These are phyloP conservation scores for Popillia japonica DNA, from an alignment of 1,140 invertebrate genomes.

Conservation along the genomic window DNA sequence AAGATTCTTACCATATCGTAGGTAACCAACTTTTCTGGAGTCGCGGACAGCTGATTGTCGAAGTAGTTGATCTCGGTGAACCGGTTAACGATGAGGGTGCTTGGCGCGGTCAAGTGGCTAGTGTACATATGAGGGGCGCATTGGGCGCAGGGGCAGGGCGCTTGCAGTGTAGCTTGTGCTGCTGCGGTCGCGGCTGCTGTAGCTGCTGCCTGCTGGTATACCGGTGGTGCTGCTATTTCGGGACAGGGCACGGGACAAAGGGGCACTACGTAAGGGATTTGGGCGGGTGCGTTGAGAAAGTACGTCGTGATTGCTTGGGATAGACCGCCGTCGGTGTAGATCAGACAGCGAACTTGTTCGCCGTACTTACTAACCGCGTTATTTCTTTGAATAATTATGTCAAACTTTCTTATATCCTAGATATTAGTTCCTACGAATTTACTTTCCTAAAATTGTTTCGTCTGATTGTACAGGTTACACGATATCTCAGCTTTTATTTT, in stretches of 20 bases:
- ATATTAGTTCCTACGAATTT: slow-evolving; percentile 29
- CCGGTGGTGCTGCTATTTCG: slow-evolving; percentile 49
- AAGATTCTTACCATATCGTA: slow-evolving; percentile 57
- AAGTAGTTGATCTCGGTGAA: slow-evolving; percentile 61
- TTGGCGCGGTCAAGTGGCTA: slow-evolving; percentile 54
- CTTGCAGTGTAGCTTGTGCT: slow-evolving; percentile 42
- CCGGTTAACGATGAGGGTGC: slow-evolving; percentile 59
- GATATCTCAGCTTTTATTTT: slow-evolving; percentile 25
- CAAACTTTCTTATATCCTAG: neutral
- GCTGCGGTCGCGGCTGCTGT: slow-evolving; percentile 39
- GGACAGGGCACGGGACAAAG: slow-evolving; percentile 58
- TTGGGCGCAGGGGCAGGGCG: slow-evolving; percentile 58
- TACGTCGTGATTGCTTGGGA: slow-evolving; percentile 58
- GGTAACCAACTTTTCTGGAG: slow-evolving; percentile 53
- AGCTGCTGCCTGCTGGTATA: slow-evolving; percentile 34
- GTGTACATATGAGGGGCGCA: slow-evolving; percentile 58
- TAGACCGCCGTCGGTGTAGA: slow-evolving; percentile 34
- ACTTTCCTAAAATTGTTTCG: neutral
- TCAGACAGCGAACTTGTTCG: slow-evolving; percentile 43
- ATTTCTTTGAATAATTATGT: neutral
- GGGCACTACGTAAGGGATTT: slow-evolving; percentile 61
- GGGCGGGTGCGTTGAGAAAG: slow-evolving; percentile 59
- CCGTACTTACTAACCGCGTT: slow-evolving; percentile 17
- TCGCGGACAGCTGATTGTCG: slow-evolving; percentile 54
- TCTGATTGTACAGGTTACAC: slow-evolving; percentile 33